A percentile compares a stretch with the other conserved stretches of the same genome.
Conservation (phyloP, 2,113 vertebrate genomes). For the Xyrauchen texanus region DNA sequence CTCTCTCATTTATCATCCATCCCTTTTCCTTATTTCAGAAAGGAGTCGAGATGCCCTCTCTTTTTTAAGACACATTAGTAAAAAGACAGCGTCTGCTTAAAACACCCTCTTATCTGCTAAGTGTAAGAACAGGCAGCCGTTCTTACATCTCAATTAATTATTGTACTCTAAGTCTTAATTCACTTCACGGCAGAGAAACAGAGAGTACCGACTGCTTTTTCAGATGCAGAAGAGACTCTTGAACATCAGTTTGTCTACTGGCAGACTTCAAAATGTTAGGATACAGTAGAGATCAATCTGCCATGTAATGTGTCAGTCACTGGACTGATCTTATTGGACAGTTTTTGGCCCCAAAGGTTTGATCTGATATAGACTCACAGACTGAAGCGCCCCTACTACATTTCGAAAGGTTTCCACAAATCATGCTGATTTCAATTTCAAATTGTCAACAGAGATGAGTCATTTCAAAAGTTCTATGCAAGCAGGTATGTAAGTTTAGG, state of each 20-base stretch:
- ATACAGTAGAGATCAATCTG: background rate
- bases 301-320: background rate
- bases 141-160: background rate
- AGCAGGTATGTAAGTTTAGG: background rate
- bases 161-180: no score
- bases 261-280: background rate
- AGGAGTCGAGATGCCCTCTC: background rate
- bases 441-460: no score
- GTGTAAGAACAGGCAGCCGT: background rate
- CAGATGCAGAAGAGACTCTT: background rate
- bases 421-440: no score
- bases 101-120: background rate
- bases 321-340: slow-evolving; percentile 20
- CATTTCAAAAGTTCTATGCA: no score
- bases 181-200: background rate
- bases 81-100: background rate
- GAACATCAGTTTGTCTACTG: background rate
- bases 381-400: no score
- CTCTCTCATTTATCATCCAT: background rate
- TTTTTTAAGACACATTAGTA: background rate
- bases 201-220: background rate
- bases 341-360: background rate
- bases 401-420: no score
- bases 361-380: no score
- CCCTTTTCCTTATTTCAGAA: background rate